Percentiles rank a stretch among this genome's conserved stretches.
phyloP scores from a whole-genome alignment of 2,888 invertebrate species.

The Drosophila koepferae region DNA sequence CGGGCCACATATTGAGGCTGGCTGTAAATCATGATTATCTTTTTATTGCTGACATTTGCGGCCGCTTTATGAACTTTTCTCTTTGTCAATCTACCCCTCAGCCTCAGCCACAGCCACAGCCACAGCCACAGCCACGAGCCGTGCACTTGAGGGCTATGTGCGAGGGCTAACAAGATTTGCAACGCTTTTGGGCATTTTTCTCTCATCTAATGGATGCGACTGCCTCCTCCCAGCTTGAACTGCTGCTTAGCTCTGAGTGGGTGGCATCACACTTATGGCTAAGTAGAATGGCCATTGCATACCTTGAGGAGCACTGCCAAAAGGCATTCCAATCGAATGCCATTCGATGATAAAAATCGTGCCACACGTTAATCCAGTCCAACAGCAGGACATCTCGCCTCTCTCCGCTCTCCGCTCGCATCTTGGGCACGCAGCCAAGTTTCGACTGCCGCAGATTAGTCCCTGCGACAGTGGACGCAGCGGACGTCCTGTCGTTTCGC shows the following conservation, averaged over 20 bases:
- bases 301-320: constrained; percentile 57
- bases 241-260: not conserved
- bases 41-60: constrained; percentile 65
- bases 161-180: constrained; percentile 68
- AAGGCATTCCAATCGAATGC: constrained; percentile 75
- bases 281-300: constrained; percentile 39
- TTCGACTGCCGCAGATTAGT: constrained; percentile 40
- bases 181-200: constrained; percentile 55
- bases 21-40: constrained; percentile 73
- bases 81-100: not conserved
- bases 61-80: constrained; percentile 56
- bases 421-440: constrained; percentile 30
- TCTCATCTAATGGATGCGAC: constrained; percentile 55
- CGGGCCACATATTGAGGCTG: constrained; percentile 56
- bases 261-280: constrained; percentile 26
- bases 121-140: not conserved
- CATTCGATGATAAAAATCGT: constrained; percentile 79
- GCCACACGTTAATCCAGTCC: constrained; percentile 74
- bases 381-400: constrained; percentile 52
- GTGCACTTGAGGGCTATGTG: constrained; percentile 9
- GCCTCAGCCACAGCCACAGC: not conserved
- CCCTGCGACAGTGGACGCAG: not conserved
- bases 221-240: not conserved
- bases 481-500: constrained; percentile 57
- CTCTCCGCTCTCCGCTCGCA: constrained; percentile 7